Base-by-base conservation (phyloP, 2,888 invertebrate genomes). In the Meteorus cinctellus region DNA sequence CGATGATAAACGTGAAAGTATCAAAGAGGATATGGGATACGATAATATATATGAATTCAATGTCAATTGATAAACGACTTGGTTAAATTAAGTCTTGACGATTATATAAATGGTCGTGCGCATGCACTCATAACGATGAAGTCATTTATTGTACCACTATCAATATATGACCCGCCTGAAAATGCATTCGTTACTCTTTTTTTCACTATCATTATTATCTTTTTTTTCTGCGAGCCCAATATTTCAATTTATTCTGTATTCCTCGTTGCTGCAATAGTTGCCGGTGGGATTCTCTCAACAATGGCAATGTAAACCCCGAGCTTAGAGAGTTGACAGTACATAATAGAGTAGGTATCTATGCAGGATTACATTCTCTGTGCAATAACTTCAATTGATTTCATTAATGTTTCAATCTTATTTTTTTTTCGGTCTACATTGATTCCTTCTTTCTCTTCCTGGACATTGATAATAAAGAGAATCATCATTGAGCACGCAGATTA, bases 341-440 rank as follows among this genome's bases (percentile, higher is more conserved):
- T 3, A 48, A 48, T 48, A 48, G n/a, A 48, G 48, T 48, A 16
- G 48, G 48, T 48, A 48, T 48, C 48, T 48, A n/a, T 48, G 16
- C 48, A 48, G 48, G 48, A 48, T 48, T 48, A 48, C 48, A 48
- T 48, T 48, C n/a, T 48, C 48, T 48, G 48, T 48, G 48, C 48
- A 48, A 48, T 48, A 48, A 48, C 14, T 48, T 48, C 48, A 48
- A 48, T 48, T 48, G 48, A 48, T 48, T 48, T n/a, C n/a, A 48
- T n/a, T n/a, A 48, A 10, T 48, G n/a, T 48, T 48, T 48, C 6
- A n/a, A 48, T 48, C 48, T 48, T n/a, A 16, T n/a, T 48, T 4
- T 48, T n/a, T 48, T n/a, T 16, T 1, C 3, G 14, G 4, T n/a
- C 0, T n/a, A 48, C 48, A 48, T 2, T 14, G 14, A 48, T 48